Evolutionary conservation across 2,888 invertebrate genomes (phyloP).

Genomic region (Pelosia muscerda): DNA sequence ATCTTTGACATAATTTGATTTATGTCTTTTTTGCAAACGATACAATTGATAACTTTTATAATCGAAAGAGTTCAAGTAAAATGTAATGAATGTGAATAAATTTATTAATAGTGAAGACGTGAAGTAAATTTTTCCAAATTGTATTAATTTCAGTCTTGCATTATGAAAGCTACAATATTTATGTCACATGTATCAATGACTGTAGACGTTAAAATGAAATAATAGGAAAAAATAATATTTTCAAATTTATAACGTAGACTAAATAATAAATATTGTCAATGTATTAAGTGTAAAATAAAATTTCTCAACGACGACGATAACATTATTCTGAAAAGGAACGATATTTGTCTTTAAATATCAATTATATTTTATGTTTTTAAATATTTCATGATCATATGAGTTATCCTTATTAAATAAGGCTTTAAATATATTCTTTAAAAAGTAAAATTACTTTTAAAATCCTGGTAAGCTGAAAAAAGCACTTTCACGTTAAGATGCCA

Average conservation of each 20-base stretch:
- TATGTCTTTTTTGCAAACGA: too few species aligned
- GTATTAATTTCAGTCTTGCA: slow-evolving; percentile 15
- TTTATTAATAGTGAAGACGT: too few species aligned
- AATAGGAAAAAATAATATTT: slow-evolving; percentile 50
- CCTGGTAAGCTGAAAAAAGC: slow-evolving; percentile 18
- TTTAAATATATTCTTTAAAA: not conserved
- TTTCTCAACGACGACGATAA: not conserved
- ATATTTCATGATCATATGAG: not conserved
- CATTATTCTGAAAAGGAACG: not conserved
- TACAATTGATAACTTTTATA: too few species aligned
- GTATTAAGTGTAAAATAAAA: slow-evolving; percentile 15
- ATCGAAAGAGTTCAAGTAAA: too few species aligned
- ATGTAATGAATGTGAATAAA: too few species aligned
- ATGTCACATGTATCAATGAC: slow-evolving; percentile 24
- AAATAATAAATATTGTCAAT: slow-evolving; percentile 41
- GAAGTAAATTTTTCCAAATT: not conserved
- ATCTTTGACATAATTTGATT: too few species aligned
- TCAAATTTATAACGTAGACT: slow-evolving; percentile 49
- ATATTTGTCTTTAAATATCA: not conserved
- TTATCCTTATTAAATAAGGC: slow-evolving; percentile 13
- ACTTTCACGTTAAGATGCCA: slow-evolving; percentile 40
- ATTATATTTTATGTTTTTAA: not conserved
- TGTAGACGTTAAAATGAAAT: slow-evolving; percentile 34
- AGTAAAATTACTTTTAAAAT: not conserved
- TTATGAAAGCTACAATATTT: slow-evolving; percentile 7